A percentile compares a stretch with the other conserved stretches of the same genome.
These are phyloP conservation scores for Rapana venosa DNA, from an alignment of 2,888 invertebrate species.

Conservation along the genomic window DNA sequence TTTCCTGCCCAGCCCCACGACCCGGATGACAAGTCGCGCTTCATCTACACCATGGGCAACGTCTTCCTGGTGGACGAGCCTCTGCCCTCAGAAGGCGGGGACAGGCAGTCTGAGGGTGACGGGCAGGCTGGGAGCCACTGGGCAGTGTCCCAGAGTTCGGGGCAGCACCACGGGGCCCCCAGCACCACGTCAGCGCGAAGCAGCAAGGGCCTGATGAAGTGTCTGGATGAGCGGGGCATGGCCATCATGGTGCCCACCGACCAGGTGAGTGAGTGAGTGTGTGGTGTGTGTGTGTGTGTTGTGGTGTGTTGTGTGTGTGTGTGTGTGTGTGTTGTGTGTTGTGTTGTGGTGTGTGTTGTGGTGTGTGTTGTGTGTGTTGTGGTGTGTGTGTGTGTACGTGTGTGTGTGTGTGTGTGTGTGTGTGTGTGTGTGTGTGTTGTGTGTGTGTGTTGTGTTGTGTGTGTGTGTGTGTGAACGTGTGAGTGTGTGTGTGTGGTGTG, in stretches of 20 bases:
- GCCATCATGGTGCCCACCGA: conserved; percentile 35
- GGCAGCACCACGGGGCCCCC: not conserved
- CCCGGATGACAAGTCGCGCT: conserved; percentile 35
- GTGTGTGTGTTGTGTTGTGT: no score
- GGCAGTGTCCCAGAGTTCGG: not conserved
- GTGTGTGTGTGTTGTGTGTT: no score
- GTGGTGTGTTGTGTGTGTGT: no score
- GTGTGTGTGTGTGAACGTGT: no score
- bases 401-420: no score
- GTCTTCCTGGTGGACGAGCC: conserved; percentile 59
- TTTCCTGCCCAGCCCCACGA: conserved; percentile 53
- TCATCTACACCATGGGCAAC: conserved; percentile 61
- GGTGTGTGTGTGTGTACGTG: no score
- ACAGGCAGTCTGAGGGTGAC: not conserved
- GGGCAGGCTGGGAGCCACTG: not conserved
- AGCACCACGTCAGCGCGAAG: not conserved
- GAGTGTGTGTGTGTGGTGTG: no score
- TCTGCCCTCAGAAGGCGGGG: not conserved
- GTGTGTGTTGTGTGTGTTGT: no score
- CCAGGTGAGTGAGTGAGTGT: conserved; percentile 23
- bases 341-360: no score
- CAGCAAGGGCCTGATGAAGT: conserved; percentile 26
- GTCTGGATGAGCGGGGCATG: conserved; percentile 35
- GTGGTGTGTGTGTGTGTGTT: no score
- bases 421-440: no score